Conservation (phyloP, 2,797 vertebrate species). For the Pangasius krempfi region DNA sequence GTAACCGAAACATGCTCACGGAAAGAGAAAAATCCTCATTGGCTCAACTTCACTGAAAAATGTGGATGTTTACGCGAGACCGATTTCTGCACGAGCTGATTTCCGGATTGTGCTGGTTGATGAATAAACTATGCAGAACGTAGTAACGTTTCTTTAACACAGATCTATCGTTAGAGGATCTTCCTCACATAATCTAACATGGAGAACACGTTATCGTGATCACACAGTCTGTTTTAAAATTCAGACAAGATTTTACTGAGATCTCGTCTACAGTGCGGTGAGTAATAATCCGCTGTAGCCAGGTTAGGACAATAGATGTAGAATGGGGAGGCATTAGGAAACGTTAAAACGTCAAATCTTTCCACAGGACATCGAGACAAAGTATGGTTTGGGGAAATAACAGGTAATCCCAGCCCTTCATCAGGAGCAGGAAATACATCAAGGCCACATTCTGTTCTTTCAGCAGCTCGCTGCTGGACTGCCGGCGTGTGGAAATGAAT, state of each 20-base stretch:
- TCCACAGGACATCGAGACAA: neutral
- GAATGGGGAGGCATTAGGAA: neutral
- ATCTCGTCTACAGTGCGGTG: neutral
- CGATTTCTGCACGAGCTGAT: neutral
- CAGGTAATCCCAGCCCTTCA: neutral
- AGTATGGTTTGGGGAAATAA: neutral
- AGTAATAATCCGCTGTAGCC: neutral
- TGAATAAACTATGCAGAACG: neutral
- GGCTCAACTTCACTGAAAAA: too few relatives aligned
- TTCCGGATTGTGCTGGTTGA: neutral
- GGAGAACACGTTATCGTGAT: neutral
- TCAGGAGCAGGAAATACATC: neutral
- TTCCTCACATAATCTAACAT: neutral
- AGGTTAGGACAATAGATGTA: neutral
- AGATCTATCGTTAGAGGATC: neutral
- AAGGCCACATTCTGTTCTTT: neutral
- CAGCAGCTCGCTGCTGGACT: neutral
- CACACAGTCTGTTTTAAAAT: neutral
- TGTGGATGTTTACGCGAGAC: too few relatives aligned
- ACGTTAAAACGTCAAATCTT: neutral
- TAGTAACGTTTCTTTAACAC: neutral
- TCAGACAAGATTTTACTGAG: neutral
- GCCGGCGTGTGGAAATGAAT: neutral
- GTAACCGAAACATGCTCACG: too few relatives aligned
- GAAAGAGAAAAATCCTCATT: too few relatives aligned